Percentiles rank a stretch among this genome's conserved stretches.
Evolutionary conservation across 2,113 vertebrate species (phyloP).

Genomic region (Porphyrio hochstetteri): DNA sequence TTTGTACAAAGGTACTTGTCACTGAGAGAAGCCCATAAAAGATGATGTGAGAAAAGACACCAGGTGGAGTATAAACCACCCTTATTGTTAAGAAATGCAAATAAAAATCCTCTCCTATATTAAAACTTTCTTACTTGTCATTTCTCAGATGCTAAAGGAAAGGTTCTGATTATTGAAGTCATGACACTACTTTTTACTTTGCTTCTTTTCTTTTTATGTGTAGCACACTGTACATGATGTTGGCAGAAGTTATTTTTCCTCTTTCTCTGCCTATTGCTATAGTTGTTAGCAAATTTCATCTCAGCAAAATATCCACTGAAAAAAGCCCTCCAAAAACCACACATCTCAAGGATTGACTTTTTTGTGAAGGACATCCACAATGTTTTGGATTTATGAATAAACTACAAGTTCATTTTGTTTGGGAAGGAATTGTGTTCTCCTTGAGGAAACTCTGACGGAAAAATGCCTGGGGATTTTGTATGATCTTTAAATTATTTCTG

Average conservation of each 20-base stretch:
- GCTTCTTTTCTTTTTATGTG: constrained; percentile 11
- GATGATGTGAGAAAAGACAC: constrained; percentile 73
- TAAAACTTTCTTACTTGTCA: constrained; percentile 63
- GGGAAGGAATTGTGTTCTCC: background rate
- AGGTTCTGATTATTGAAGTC: constrained; percentile 12
- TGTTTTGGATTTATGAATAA: background rate
- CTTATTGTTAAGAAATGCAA: constrained; percentile 71
- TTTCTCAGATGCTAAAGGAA: constrained; percentile 49
- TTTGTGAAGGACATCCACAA: background rate
- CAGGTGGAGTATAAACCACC: constrained; percentile 75
- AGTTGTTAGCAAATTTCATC: constrained; percentile 29
- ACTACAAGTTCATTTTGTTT: background rate
- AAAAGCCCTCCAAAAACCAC: background rate
- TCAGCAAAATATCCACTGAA: constrained; percentile 38
- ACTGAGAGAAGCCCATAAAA: constrained; percentile 70
- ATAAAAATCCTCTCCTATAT: constrained; percentile 56
- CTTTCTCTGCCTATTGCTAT: constrained; percentile 21
- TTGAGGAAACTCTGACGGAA: background rate
- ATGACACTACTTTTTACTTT: constrained; percentile 1
- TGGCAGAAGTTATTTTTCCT: constrained; percentile 24
- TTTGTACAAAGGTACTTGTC: constrained; percentile 80
- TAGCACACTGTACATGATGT: background rate
- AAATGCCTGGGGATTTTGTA: background rate
- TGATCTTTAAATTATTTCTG: background rate
- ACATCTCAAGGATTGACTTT: background rate